These are phyloP conservation scores for Agrotis segetum DNA, from an alignment of 2,888 invertebrate species.

Conservation along the genomic window DNA sequence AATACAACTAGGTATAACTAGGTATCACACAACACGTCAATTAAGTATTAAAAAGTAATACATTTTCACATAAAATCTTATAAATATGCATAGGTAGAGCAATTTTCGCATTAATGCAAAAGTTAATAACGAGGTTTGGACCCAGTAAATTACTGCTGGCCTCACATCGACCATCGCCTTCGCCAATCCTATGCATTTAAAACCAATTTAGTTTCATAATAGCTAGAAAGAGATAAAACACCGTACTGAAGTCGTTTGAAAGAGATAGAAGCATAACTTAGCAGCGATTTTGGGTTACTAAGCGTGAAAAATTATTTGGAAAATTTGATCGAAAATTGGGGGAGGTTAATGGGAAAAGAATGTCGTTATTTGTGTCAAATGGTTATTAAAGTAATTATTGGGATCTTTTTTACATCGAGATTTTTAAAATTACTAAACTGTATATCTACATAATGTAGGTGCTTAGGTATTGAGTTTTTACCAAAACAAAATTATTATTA, in stretches of 20 bases:
- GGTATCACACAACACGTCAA: conserved; percentile 9
- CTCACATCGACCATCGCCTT: conserved; percentile 84
- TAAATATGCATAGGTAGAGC: conserved; percentile 82
- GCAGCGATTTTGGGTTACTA: conserved; percentile 53
- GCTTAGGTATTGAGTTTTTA: too few relatives aligned
- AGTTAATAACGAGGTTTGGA: conserved; percentile 77
- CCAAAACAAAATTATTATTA: too few relatives aligned
- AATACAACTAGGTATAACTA: neutral
- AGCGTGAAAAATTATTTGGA: conserved; percentile 56
- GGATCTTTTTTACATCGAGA: neutral
- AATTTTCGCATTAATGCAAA: conserved; percentile 73
- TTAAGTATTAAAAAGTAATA: conserved; percentile 22
- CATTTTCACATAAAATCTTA: conserved; percentile 73
- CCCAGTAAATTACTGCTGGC: conserved; percentile 82
- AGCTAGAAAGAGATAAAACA: conserved; percentile 76
- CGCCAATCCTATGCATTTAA: conserved; percentile 90
- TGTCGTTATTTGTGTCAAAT: conserved; percentile 22
- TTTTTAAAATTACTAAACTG: neutral
- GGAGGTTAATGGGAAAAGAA: conserved; percentile 29
- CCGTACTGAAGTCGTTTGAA: conserved; percentile 67
- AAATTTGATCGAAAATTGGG: conserved; percentile 39
- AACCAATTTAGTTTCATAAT: conserved; percentile 90
- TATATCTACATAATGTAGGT: too few relatives aligned
- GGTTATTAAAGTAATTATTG: conserved; percentile 27
- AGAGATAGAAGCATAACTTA: conserved; percentile 66